Evolutionary conservation across 2,888 invertebrate genomes (phyloP).

Genomic region (Drosophila kanekoi): DNA sequence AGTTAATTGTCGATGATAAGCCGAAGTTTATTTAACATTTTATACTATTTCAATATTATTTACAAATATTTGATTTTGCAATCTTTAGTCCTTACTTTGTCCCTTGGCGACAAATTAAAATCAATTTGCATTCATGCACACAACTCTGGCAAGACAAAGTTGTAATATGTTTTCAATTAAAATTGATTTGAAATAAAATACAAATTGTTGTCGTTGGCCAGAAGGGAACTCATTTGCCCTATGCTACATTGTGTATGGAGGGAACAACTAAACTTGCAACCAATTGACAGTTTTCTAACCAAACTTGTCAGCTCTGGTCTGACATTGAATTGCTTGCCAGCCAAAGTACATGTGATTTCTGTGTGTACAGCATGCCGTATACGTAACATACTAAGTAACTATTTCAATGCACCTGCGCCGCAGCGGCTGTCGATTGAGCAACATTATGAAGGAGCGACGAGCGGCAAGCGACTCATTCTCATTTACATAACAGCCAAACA

Average conservation of each 20-base stretch:
- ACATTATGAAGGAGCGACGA: conserved; percentile 40
- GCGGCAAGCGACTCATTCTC: conserved; percentile 54
- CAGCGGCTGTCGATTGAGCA: conserved; percentile 52
- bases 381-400: conserved; percentile 45
- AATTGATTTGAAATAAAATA: background rate
- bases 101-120: background rate
- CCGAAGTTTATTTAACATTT: background rate
- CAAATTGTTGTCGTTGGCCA: background rate
- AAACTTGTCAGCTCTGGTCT: conserved; percentile 29
- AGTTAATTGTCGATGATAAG: background rate
- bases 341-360: conserved; percentile 26
- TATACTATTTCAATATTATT: too few species aligned
- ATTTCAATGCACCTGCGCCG: conserved; percentile 67
- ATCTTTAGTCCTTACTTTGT: background rate
- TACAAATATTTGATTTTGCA: background rate
- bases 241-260: conserved; percentile 9
- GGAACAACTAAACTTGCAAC: conserved; percentile 33
- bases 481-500: conserved; percentile 73
- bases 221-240: conserved; percentile 4
- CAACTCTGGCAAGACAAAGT: background rate
- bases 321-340: conserved; percentile 27
- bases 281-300: conserved; percentile 52
- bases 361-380: conserved; percentile 36
- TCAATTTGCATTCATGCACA: background rate
- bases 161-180: background rate